Conservation (phyloP, 2,113 vertebrate species). For the Pangasianodon gigas region DNA sequence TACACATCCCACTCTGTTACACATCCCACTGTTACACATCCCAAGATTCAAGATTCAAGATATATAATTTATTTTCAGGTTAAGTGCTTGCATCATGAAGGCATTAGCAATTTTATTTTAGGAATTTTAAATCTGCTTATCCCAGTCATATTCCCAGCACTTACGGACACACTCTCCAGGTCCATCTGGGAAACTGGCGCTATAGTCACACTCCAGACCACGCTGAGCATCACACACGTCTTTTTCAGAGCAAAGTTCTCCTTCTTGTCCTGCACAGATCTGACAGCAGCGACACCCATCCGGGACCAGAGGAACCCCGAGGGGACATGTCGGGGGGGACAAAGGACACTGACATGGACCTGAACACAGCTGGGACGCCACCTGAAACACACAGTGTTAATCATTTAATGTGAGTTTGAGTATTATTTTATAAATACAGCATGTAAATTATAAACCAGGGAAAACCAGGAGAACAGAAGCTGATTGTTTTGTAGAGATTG, state of each 20-base stretch:
- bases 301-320: slow-evolving; percentile 76
- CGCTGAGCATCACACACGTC: slow-evolving; percentile 79
- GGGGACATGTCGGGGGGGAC: slow-evolving; percentile 74
- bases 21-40: too few relatives aligned
- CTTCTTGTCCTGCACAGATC: slow-evolving; percentile 82
- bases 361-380: slow-evolving; percentile 81
- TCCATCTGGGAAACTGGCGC: slow-evolving; percentile 64
- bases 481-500: neutral
- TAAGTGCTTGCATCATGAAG: neutral
- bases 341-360: slow-evolving; percentile 80
- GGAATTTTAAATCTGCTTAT: neutral
- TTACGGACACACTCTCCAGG: slow-evolving; percentile 87
- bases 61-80: too few relatives aligned
- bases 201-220: slow-evolving; percentile 84
- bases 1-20: too few relatives aligned
- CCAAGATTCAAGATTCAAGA: too few relatives aligned
- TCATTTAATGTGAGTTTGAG: neutral
- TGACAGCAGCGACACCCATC: slow-evolving; percentile 88
- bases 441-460: too few relatives aligned
- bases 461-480: neutral
- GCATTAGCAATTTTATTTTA: too few relatives aligned
- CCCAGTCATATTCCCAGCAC: slow-evolving; percentile 54
- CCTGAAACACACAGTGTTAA: slow-evolving; percentile 65
- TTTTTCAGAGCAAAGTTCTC: slow-evolving; percentile 79
- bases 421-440: neutral